Conservation (phyloP, 2,113 vertebrate genomes). For the Spea multiplicata region DNA sequence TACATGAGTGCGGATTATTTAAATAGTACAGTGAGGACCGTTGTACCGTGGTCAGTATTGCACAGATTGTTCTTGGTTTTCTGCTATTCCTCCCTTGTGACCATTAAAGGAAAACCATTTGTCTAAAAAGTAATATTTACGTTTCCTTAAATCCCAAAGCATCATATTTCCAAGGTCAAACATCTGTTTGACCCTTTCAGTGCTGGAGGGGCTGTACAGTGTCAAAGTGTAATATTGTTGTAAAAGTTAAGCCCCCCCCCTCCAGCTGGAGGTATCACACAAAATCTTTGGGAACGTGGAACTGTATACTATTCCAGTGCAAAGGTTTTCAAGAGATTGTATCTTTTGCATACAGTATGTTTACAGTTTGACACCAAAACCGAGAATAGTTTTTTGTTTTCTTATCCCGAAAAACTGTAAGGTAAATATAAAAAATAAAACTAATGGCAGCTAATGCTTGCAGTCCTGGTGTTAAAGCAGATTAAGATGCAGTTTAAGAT, state of each 20-base stretch:
- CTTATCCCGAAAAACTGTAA: no score
- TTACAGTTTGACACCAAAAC: no score
- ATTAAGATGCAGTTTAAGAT: no score
- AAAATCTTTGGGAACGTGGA: not conserved
- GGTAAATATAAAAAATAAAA: no score
- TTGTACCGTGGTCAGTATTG: no score
- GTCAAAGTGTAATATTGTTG: not conserved
- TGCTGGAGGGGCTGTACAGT: constrained; percentile 8
- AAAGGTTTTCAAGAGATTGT: not conserved
- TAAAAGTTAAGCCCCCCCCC: no score
- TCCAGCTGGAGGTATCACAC: not conserved
- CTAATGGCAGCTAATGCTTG: no score
- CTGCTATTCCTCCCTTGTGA: not conserved
- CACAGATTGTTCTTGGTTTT: not conserved
- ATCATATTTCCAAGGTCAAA: constrained; percentile 36
- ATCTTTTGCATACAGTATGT: no score
- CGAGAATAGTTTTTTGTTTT: no score
- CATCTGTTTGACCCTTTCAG: constrained; percentile 41
- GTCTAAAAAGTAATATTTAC: not conserved
- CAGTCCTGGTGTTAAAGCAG: no score
- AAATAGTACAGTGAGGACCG: no score
- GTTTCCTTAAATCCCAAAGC: not conserved
- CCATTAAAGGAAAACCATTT: constrained; percentile 5
- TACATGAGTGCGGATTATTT: no score
- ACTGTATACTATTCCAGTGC: not conserved